Evolutionary conservation across 2,113 vertebrate genomes (phyloP).

Genomic region (Psephotus haematonotus): DNA sequence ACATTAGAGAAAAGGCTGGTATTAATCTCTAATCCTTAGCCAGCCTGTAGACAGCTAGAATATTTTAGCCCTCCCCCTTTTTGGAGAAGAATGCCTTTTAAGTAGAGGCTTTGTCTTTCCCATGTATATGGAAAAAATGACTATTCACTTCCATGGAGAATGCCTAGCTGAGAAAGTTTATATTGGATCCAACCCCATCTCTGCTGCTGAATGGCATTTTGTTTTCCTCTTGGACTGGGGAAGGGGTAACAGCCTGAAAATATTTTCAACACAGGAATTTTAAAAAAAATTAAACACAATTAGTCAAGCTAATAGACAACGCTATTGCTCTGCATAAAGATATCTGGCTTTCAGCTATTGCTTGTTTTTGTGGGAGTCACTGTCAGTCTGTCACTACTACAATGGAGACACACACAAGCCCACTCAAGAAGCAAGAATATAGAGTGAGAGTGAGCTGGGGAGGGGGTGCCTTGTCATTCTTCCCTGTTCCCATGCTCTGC

Average conservation of each 20-base stretch:
- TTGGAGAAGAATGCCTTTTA: conserved; percentile 73
- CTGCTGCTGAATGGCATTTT: conserved; percentile 78
- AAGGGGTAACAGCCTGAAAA: conserved; percentile 73
- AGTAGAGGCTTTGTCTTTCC: conserved; percentile 77
- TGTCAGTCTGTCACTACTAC: neutral
- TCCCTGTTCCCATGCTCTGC: neutral
- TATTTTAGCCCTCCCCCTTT: neutral
- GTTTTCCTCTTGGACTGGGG: conserved; percentile 71
- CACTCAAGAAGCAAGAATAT: neutral
- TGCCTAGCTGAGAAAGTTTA: conserved; percentile 77
- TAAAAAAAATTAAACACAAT: conserved; percentile 24
- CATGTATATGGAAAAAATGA: conserved; percentile 83
- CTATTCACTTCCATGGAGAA: conserved; percentile 68
- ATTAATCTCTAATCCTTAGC: conserved; percentile 9
- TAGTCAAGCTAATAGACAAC: conserved; percentile 44
- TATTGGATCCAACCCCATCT: conserved; percentile 79
- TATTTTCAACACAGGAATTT: conserved; percentile 60
- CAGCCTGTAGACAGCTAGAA: neutral
- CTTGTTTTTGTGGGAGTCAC: neutral
- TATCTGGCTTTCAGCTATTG: neutral
- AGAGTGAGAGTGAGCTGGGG: neutral
- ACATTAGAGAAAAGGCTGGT: neutral
- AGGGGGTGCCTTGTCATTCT: neutral
- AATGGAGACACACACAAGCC: neutral
- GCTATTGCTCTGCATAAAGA: conserved; percentile 7